phyloP scores from a whole-genome alignment of 53 echinoderm and acorn worm genomes.

The Mesocentrotus franciscanus region DNA sequence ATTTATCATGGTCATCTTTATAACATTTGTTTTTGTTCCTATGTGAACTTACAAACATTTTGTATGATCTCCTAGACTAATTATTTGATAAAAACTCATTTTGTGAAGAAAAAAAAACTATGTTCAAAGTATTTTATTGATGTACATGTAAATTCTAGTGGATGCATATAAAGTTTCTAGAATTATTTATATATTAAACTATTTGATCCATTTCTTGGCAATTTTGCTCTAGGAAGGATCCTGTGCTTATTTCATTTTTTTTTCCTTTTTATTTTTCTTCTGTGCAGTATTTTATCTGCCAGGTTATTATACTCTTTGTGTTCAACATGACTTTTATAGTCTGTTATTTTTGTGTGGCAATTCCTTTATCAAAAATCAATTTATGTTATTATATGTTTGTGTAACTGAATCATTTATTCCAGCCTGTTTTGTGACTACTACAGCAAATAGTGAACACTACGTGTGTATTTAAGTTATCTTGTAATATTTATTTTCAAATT shows the following conservation, averaged over 20 bases:
- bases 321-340: constrained; percentile 58
- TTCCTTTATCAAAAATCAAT: constrained; percentile 61
- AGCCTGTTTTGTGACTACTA: constrained; percentile 66
- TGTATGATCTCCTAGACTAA: constrained; percentile 45
- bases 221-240: constrained; percentile 14
- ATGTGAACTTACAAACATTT: constrained; percentile 51
- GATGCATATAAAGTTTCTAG: constrained; percentile 71
- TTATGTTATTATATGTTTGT: constrained; percentile 67
- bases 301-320: constrained; percentile 59
- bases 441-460: constrained; percentile 65
- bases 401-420: constrained; percentile 64
- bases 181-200: constrained; percentile 70
- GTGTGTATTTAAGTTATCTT: constrained; percentile 68
- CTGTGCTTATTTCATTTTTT: constrained; percentile 50
- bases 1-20: constrained; percentile 67
- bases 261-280: neutral
- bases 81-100: constrained; percentile 51
- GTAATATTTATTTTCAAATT: constrained; percentile 65
- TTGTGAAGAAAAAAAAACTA: constrained; percentile 24
- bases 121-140: constrained; percentile 70
- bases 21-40: constrained; percentile 17
- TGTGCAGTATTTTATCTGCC: constrained; percentile 66
- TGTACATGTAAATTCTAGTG: constrained; percentile 65
- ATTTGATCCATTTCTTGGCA: constrained; percentile 44
- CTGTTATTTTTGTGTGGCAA: constrained; percentile 65